Base-by-base conservation (phyloP, 1,140 invertebrate species). In the Medauroidea extradentata region DNA sequence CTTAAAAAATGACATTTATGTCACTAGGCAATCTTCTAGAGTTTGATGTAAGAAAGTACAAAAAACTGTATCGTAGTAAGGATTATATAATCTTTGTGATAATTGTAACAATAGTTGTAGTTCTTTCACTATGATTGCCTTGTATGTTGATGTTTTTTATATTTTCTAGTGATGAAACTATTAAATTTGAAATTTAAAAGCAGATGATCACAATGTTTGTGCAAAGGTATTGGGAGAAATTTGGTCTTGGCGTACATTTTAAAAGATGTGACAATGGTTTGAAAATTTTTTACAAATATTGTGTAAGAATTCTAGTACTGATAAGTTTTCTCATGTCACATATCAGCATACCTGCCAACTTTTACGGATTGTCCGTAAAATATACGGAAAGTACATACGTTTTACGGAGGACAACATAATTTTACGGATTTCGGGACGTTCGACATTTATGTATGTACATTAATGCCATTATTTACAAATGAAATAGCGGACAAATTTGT, bases 1-100 rank as follows among this genome's bases (percentile, higher is more conserved):
- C 11, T 34, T 34, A 34, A 34, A 7, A 11, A 34, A 75, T 8
- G 58, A 7, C 62, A 14, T 71, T 13, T 71, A 71, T 57, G 69
- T 67, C 19, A 52, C 70, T 1, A 68, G 64, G 41, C 65, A 71
- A 42, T 43, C 67, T 29, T 50, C 64, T 9, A 61, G 19, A 65
- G 11, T 49, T 43, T 69, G 68, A 61, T 61, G 64, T 41, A 24
- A 44, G 23, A 70, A 58, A 23, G 29, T 34, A 34, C 5, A 34
- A 34, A 34, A 34, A 7, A 11, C 11, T 34, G 5, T 34, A 7
- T n/a, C n/a, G 11, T 11, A 34, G 29, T 34, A 7, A 34, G 29
- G 29, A 34, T 34, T 34, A 7, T 11, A 34, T 7, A 34, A 34
- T 34, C 29, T 34, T 34, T 34, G 29, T 34, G 29, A 7, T 34